Percentiles rank a stretch among this genome's conserved stretches.
phyloP scores from a whole-genome alignment of 2,113 vertebrate species.

The Apteryx owenii region DNA sequence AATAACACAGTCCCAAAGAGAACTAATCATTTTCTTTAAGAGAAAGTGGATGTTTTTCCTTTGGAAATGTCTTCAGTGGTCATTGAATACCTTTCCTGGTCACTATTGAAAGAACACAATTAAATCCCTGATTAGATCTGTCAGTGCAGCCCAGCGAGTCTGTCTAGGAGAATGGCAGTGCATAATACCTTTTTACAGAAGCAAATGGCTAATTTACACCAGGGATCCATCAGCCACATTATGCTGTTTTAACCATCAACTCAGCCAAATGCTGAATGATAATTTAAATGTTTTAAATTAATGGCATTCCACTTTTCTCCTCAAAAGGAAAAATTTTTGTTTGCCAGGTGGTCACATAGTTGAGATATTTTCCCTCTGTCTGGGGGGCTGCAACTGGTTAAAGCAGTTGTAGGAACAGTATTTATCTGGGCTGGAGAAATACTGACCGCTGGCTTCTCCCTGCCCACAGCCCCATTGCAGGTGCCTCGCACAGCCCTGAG shows the following conservation, averaged over 20 bases:
- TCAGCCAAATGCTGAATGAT: background rate
- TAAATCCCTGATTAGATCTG: constrained; percentile 36
- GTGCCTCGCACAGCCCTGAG: background rate
- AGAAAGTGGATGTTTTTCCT: constrained; percentile 2
- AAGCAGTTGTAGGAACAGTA: background rate
- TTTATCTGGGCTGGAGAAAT: background rate
- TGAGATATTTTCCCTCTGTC: constrained; percentile 1
- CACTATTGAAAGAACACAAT: constrained; percentile 3
- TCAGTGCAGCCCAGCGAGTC: background rate
- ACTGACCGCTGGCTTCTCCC: background rate
- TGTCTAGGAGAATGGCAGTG: background rate
- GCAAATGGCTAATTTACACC: background rate
- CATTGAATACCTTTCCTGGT: constrained; percentile 4
- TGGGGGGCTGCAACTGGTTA: background rate
- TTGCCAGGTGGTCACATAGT: background rate
- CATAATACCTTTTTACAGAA: background rate
- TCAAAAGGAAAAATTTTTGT: background rate
- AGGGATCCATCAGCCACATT: background rate
- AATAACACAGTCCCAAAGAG: background rate
- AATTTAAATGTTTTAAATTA: constrained; percentile 32
- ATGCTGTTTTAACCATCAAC: constrained; percentile 16
- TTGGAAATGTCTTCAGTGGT: constrained; percentile 12
- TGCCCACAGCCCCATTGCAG: background rate
- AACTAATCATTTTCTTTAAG: background rate
- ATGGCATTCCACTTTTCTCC: background rate